Percentiles rank a stretch among this genome's conserved stretches.
These are phyloP conservation scores for Hirtodrosophila duncani DNA, from an alignment of 2,888 invertebrate species.

Conservation along the genomic window DNA sequence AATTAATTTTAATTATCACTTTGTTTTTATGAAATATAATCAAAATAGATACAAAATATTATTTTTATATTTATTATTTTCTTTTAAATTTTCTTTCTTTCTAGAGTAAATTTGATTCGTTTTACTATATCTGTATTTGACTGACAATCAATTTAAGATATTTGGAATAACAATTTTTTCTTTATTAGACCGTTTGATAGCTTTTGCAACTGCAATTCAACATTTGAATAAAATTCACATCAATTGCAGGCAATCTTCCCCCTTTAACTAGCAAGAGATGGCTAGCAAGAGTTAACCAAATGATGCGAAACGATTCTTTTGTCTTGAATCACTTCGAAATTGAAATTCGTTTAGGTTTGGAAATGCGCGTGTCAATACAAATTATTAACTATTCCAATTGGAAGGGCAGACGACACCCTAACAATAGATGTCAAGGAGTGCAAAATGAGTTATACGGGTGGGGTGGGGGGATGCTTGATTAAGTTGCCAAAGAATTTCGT, in stretches of 20 bases:
- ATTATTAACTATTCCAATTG: conserved; percentile 59
- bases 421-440: conserved; percentile 39
- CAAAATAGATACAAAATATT: no score
- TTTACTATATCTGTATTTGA: conserved; percentile 6
- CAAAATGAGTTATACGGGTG: conserved; percentile 3
- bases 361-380: conserved; percentile 45
- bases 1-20: no score
- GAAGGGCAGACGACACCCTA: conserved; percentile 11
- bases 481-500: conserved; percentile 51
- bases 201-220: conserved; percentile 47
- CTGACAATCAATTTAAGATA: conserved; percentile 42
- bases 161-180: conserved; percentile 2
- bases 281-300: conserved; percentile 22
- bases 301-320: conserved; percentile 29
- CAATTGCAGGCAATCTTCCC: conserved; percentile 64
- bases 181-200: conserved; percentile 1
- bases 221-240: conserved; percentile 68
- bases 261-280: conserved; percentile 17
- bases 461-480: not conserved
- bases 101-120: no score
- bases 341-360: conserved; percentile 12
- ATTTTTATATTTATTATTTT: no score
- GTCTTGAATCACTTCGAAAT: conserved; percentile 29
- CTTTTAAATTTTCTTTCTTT: no score
- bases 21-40: no score